Evolutionary conservation across 2,888 invertebrate species (phyloP), one percentile per base, ranked within the genome.

Genomic region (Cheiracanthium punctorium): DNA sequence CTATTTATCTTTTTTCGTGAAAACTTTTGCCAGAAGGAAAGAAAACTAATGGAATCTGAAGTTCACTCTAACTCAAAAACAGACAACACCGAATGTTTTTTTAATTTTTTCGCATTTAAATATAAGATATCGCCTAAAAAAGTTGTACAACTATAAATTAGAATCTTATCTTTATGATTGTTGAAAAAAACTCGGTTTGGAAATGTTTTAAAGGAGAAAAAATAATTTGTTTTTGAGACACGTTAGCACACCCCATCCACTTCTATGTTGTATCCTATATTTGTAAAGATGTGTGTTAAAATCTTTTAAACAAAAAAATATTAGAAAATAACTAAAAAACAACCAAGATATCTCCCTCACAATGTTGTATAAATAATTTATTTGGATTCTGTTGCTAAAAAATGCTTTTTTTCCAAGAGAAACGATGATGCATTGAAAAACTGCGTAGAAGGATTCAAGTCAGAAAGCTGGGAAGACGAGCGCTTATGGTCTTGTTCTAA

Each of bases 161-260:
- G 80, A 86, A 71, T 86, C 64, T 70, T 32, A 80, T 43, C 75
- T 80, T 32, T 58, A 10, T 32, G n/a, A 17, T 32, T 32, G 32
- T 20, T 8, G 52, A 29, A 64, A 86, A 86, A 86, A 86, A 71
- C 67, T 41, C 20, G 7, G 14, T 69, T 41, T 70, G 28, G 24
- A 86, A 43, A 75, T n/a, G 30, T n/a, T 65, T 30, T 28, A 80
- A 80, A 32, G 33, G 0, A 65, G 20, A 48, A 48, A 65, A 86
- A 86, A 80, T 75, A 80, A 80, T 80, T 86, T 80, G 70, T 80
- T 80, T 86, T 86, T 24, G 37, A 48, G 30, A 29, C 71, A 64
- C 29, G 33, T 70, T 86, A 86, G 85, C 85, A 86, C 85, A 86
- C 85, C 20, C 80, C 75, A 76, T 80, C 70, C 41, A 41, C 20